Percentiles rank a stretch among this genome's conserved stretches.
Conservation (phyloP, 2,113 vertebrate species). For the Mobula birostris region DNA sequence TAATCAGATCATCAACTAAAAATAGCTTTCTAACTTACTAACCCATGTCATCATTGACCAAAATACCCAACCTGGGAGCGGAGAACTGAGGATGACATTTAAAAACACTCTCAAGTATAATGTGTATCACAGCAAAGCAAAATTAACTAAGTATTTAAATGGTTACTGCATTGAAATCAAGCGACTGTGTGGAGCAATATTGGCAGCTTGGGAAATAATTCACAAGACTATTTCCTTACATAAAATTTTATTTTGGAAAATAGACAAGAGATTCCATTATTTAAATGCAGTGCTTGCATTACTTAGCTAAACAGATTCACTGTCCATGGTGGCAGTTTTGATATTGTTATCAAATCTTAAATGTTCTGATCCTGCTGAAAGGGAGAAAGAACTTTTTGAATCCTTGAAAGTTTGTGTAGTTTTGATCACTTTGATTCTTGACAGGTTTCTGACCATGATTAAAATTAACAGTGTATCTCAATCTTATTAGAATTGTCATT, state of each 20-base stretch:
- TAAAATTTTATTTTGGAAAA: constrained; percentile 3
- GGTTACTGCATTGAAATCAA: constrained; percentile 15
- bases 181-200: too few relatives aligned
- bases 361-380: neutral
- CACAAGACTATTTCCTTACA: neutral
- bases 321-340: neutral
- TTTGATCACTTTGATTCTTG: neutral
- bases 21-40: constrained; percentile 33
- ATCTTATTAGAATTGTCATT: neutral
- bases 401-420: neutral
- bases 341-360: neutral
- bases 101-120: constrained; percentile 10
- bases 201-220: neutral
- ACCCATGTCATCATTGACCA: constrained; percentile 35
- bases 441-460: too few relatives aligned
- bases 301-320: neutral
- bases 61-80: constrained; percentile 29
- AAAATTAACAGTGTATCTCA: neutral
- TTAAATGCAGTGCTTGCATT: neutral
- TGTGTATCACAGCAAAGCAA: neutral
- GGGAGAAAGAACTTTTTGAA: neutral
- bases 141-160: neutral
- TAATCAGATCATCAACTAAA: constrained; percentile 34
- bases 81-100: constrained; percentile 26
- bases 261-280: neutral